Evolutionary conservation across 1,140 invertebrate genomes (phyloP).

Genomic region (Drosophila cardini): DNA sequence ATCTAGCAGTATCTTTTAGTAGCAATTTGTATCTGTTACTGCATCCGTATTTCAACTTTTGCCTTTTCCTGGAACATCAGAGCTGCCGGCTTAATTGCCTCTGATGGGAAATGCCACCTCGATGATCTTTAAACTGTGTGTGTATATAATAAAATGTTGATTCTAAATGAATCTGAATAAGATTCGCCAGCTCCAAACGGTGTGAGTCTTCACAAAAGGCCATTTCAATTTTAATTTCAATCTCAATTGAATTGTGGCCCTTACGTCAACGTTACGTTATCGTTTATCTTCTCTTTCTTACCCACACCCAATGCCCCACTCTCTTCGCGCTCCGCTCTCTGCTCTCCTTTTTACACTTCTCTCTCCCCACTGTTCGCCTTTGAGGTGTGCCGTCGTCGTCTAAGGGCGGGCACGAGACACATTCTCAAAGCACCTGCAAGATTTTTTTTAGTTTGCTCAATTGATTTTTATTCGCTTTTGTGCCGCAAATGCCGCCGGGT

Average conservation of each 20-base stretch:
- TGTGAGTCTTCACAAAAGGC: constrained; percentile 45
- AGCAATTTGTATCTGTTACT: constrained; percentile 45
- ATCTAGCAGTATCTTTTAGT: constrained; percentile 33
- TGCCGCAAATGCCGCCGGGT: constrained; percentile 58
- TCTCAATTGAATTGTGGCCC: constrained; percentile 49
- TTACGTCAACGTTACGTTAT: constrained; percentile 74
- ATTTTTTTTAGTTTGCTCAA: constrained; percentile 56
- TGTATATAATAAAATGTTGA: not conserved
- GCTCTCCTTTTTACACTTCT: too few species aligned
- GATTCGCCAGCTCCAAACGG: not conserved
- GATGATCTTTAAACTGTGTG: constrained; percentile 5
- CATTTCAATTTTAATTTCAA: constrained; percentile 61
- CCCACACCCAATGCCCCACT: too few species aligned
- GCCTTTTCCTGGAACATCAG: constrained; percentile 48
- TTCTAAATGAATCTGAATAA: not conserved
- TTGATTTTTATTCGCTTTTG: constrained; percentile 69
- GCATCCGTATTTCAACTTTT: constrained; percentile 50
- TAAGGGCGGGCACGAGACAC: constrained; percentile 60
- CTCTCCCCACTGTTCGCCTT: constrained; percentile 18
- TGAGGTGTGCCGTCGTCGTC: constrained; percentile 54
- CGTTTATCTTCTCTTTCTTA: not conserved
- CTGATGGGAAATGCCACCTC: constrained; percentile 56
- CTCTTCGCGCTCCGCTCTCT: too few species aligned
- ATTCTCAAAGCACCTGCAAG: constrained; percentile 63
- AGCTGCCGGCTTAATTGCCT: constrained; percentile 36